Evolutionary conservation across 1,140 invertebrate species (phyloP), one percentile per base, ranked within the genome.

Genomic region (Nasonia vitripennis): DNA sequence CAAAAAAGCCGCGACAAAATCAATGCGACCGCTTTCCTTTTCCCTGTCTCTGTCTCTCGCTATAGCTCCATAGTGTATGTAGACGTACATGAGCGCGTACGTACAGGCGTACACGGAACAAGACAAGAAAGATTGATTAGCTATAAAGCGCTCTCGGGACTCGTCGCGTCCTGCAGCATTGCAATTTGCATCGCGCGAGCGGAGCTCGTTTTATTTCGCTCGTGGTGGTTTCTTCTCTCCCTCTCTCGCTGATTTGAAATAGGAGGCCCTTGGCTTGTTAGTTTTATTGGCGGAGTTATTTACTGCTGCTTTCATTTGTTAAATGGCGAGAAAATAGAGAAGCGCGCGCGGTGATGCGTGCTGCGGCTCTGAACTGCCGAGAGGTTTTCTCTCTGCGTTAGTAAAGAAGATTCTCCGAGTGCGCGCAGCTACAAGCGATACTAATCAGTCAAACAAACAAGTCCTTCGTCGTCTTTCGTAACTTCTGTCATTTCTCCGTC

Each of bases 71-170:
- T 37, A 27, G 27, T 27, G 1, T 2, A 37, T 6, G 34, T 37
- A 37, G 1, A 2, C 27, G 27, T 37, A 37, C 34, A 37, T 37
- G 34, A 37, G 27, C 17, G 10, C 10, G 2, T 34, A 71, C 11
- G 14, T 31, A 70, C 11, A n/a, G 7, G 1, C 70, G 11, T 17
- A n/a, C 41, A 12, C 67, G 23, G 14, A n/a, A 73, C 70, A 74
- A 74, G 48, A 81, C 70, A 81, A 31, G 67, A 81, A 71, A 81
- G 78, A 81, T 81, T 71, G 67, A 81, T 81, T 81, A 71, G 67
- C 78, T 71, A 70, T 81, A 71, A 81, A 11, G 31, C 37, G 74
- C 20, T 71, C 68, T 74, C 37, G 45, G 23, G 70, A 78, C 68
- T 81, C 23, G 70, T 73, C 14, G 17, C 62, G 62, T 67, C 4